Evolutionary conservation across 2,797 vertebrate genomes (phyloP).

Genomic region (Megaceryle alcyon): DNA sequence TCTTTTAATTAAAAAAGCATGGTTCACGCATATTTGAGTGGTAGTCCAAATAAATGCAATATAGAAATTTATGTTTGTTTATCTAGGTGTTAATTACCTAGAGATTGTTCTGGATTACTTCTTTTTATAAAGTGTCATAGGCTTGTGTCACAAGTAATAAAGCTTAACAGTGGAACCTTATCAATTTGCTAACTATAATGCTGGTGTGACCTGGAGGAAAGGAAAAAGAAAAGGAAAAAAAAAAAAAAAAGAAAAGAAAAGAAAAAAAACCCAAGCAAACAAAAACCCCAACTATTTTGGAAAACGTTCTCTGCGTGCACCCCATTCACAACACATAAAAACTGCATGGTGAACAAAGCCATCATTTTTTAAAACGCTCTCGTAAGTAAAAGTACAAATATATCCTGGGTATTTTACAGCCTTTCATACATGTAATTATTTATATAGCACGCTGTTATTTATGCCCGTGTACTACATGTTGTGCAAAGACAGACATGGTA

Average conservation of each 20-base stretch:
- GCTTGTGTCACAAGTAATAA: constrained; percentile 92
- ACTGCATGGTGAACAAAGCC: constrained; percentile 64
- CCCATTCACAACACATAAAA: constrained; percentile 60
- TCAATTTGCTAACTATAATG: constrained; percentile 81
- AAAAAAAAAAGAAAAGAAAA: too few species aligned
- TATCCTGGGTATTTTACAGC: constrained; percentile 77
- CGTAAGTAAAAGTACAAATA: constrained; percentile 76
- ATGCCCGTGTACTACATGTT: constrained; percentile 53
- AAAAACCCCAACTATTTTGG: constrained; percentile 5
- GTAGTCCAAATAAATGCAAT: constrained; percentile 99
- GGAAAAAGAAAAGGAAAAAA: constrained; percentile 4
- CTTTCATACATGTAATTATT: constrained; percentile 77
- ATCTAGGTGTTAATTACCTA: constrained; percentile 99
- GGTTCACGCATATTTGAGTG: constrained; percentile 99
- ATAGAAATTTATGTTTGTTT: constrained; percentile 99
- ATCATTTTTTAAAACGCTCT: constrained; percentile 75
- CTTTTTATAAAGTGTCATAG: constrained; percentile 91
- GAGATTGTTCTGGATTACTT: constrained; percentile 98
- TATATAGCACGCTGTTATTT: constrained; percentile 77
- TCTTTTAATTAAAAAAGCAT: constrained; percentile 99
- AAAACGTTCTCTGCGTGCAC: constrained; percentile 57
- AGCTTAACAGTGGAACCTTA: constrained; percentile 88
- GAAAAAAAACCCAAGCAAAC: too few species aligned
- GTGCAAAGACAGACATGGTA: constrained; percentile 52
- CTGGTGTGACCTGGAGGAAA: constrained; percentile 74